phyloP scores from a whole-genome alignment of 2,888 invertebrate species.

The Cancer borealis region DNA sequence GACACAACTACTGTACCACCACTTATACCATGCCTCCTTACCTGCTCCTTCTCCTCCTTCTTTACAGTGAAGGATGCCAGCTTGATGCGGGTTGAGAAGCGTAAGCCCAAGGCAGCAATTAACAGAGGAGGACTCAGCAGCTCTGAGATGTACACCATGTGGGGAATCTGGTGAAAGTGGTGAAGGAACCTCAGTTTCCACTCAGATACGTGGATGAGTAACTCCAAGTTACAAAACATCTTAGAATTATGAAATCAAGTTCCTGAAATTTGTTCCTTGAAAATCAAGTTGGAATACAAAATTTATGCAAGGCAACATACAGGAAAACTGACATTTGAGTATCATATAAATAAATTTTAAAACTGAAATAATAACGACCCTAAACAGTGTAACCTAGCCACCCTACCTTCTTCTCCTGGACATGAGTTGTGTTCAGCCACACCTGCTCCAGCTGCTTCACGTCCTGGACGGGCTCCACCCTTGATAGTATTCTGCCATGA shows the following conservation, averaged over 20 bases:
- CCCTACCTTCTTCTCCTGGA: constrained; percentile 77
- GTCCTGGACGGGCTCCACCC: constrained; percentile 80
- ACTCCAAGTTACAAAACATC: no score
- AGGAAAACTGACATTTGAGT: not conserved
- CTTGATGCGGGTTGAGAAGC: constrained; percentile 82
- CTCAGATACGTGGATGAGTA: not conserved
- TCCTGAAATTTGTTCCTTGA: not conserved
- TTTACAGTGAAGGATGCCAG: constrained; percentile 80
- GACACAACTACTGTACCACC: not conserved
- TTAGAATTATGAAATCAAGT: no score
- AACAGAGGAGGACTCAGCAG: constrained; percentile 81
- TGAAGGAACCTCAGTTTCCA: not conserved
- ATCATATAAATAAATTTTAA: not conserved
- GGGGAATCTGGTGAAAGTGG: constrained; percentile 73
- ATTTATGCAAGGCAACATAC: not conserved
- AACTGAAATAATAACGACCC: not conserved
- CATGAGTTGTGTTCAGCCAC: constrained; percentile 79
- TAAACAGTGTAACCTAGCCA: not conserved
- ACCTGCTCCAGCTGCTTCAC: constrained; percentile 79
- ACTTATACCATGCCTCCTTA: constrained; percentile 18
- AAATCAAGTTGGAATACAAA: not conserved
- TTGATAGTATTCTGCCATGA: constrained; percentile 80
- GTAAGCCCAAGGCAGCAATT: constrained; percentile 82
- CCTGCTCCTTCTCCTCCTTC: constrained; percentile 73
- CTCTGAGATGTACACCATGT: constrained; percentile 81